phyloP scores from a whole-genome alignment of 2,888 invertebrate species.

The Watsonalla cultraria region DNA sequence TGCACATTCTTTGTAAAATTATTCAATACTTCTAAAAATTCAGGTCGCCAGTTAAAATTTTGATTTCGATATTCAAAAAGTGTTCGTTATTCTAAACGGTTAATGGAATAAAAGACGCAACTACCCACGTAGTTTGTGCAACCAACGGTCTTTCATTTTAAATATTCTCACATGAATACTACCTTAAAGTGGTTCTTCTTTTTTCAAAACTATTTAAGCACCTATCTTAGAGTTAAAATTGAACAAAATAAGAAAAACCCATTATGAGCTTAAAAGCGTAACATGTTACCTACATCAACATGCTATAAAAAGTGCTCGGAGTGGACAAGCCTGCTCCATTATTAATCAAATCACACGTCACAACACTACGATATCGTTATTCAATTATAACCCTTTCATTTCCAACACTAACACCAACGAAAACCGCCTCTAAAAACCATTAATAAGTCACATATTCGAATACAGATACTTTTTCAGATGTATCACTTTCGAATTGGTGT shows the following conservation, averaged over 20 bases:
- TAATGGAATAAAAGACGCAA: too few species aligned
- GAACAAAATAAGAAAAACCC: constrained; percentile 9
- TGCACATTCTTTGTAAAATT: too few species aligned
- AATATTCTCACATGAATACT: too few species aligned
- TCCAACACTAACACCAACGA: constrained; percentile 11
- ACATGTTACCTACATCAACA: constrained; percentile 61
- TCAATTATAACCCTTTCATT: constrained; percentile 69
- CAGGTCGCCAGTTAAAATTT: too few species aligned
- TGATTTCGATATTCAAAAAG: too few species aligned
- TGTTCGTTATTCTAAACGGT: too few species aligned
- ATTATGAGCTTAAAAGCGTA: constrained; percentile 49
- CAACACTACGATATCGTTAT: constrained; percentile 74
- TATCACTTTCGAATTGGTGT: constrained; percentile 22
- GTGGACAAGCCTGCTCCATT: constrained; percentile 68
- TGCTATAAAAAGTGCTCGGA: constrained; percentile 42
- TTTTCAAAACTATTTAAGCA: not conserved
- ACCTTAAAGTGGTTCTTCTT: too few species aligned
- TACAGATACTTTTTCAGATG: not conserved
- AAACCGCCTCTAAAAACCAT: constrained; percentile 2
- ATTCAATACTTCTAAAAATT: too few species aligned
- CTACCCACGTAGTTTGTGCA: too few species aligned
- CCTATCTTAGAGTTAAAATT: not conserved
- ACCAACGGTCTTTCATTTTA: too few species aligned
- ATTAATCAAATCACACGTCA: constrained; percentile 76
- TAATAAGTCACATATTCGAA: not conserved